Evolutionary conservation across 23 tunicate genomes (phyloP).

Genomic region (Phallusia fumigata): DNA sequence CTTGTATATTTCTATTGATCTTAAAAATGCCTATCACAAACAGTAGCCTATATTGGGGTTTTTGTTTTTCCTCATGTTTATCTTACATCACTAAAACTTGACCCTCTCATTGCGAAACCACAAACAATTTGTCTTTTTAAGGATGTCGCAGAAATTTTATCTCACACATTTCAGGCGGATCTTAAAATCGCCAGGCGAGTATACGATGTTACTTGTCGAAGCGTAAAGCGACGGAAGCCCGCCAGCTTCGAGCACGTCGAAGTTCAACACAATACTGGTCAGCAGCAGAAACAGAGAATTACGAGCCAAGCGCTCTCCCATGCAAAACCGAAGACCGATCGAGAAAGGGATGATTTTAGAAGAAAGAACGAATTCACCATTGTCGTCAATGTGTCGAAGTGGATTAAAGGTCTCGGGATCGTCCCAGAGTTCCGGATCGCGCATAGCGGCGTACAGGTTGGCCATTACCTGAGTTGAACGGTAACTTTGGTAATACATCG

Average conservation of each 20-base stretch:
- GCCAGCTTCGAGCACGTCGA: background rate
- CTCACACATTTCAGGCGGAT: background rate
- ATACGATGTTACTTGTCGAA: background rate
- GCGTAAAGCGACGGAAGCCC: background rate
- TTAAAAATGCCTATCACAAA: too few relatives aligned
- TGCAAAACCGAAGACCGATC: slow-evolving; percentile 37
- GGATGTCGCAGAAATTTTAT: background rate
- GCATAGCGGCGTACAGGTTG: slow-evolving; percentile 1
- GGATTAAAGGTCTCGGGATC: slow-evolving; percentile 34
- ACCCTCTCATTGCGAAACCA: too few relatives aligned
- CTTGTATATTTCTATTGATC: too few relatives aligned
- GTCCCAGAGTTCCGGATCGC: slow-evolving; percentile 13
- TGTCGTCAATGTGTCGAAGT: slow-evolving; percentile 40
- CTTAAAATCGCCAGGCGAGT: background rate
- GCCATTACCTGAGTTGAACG: background rate
- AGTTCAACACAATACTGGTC: background rate
- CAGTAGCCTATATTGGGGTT: too few relatives aligned
- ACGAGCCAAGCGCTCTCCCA: slow-evolving; percentile 46
- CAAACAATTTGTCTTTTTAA: too few relatives aligned
- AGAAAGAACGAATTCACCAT: slow-evolving; percentile 38
- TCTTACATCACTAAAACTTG: too few relatives aligned
- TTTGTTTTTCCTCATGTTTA: too few relatives aligned
- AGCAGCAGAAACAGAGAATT: background rate
- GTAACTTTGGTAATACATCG: too few relatives aligned
- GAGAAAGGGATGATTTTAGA: slow-evolving; percentile 43